These are phyloP conservation scores for Corydoras maculifer DNA, from an alignment of 2,113 vertebrate genomes.

Conservation along the genomic window DNA sequence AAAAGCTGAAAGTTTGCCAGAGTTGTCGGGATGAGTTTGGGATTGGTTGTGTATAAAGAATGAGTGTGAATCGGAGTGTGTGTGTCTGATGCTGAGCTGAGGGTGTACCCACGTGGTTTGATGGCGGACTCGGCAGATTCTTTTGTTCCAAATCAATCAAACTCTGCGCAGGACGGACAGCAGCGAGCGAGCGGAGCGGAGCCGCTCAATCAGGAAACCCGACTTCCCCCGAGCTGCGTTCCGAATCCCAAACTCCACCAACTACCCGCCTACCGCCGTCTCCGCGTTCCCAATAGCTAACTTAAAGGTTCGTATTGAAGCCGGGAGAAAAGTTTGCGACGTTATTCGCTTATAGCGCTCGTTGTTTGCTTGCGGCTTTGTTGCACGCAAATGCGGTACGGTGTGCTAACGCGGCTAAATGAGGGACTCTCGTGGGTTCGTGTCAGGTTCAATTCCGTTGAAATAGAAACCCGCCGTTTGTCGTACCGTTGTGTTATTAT, in stretches of 20 bases:
- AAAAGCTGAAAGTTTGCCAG: no score
- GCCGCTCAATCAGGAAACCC: constrained; percentile 65
- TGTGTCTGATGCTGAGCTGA: constrained; percentile 42
- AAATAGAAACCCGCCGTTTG: not conserved
- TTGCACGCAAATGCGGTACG: constrained; percentile 50
- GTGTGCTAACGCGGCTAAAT: constrained; percentile 37
- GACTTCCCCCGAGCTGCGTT: not conserved
- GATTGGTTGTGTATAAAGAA: no score
- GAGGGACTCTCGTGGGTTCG: no score
- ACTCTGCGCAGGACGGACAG: constrained; percentile 63
- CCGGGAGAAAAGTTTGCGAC: constrained; percentile 43
- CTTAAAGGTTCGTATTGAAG: not conserved
- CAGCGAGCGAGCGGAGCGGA: constrained; percentile 42
- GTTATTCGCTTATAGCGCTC: constrained; percentile 31
- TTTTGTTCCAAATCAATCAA: constrained; percentile 91
- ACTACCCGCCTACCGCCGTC: no score
- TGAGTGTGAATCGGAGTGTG: not conserved
- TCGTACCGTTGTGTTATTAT: not conserved
- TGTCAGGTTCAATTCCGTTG: no score
- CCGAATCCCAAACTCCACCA: no score
- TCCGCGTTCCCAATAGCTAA: not conserved
- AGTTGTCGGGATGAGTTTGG: no score
- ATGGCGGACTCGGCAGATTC: constrained; percentile 76
- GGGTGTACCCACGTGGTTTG: constrained; percentile 76
- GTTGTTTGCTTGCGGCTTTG: constrained; percentile 46